Evolutionary conservation across 2,113 vertebrate genomes (phyloP).

Genomic region (Emydocephalus ijimae): DNA sequence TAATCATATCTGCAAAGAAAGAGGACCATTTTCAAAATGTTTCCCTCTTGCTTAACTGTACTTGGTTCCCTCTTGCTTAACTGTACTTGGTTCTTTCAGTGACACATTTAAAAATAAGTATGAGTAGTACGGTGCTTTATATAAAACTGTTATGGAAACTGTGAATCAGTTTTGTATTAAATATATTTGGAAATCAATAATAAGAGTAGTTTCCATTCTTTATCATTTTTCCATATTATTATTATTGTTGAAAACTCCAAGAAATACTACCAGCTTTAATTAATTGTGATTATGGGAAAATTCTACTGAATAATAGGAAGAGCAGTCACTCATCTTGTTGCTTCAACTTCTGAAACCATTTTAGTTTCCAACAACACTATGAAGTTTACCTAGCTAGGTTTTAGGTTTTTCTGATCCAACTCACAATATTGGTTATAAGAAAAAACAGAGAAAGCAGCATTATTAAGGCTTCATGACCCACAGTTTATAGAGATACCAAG

Average conservation of each 20-base stretch:
- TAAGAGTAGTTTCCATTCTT: not conserved
- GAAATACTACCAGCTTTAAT: not conserved
- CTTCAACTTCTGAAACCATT: constrained; percentile 21
- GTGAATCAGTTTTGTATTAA: not conserved
- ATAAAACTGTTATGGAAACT: not conserved
- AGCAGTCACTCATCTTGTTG: not conserved
- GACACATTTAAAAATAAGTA: not conserved
- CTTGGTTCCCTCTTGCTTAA: constrained; percentile 21
- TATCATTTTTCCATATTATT: not conserved
- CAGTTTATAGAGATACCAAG: constrained; percentile 17
- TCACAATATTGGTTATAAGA: not conserved
- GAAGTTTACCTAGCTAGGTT: not conserved
- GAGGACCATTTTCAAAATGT: not conserved
- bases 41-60: constrained; percentile 28
- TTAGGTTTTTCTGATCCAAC: constrained; percentile 33
- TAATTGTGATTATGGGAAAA: not conserved
- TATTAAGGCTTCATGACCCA: not conserved
- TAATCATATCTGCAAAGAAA: constrained; percentile 20
- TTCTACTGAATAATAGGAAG: not conserved
- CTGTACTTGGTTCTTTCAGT: constrained; percentile 17
- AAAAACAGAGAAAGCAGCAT: not conserved
- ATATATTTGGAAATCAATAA: not conserved
- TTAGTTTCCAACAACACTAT: not conserved
- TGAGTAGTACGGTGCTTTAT: not conserved
- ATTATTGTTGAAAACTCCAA: not conserved